A percentile compares a stretch with the other conserved stretches of the same genome.
Conservation (phyloP, 2,797 vertebrate genomes). For the Etheostoma perlongum region DNA sequence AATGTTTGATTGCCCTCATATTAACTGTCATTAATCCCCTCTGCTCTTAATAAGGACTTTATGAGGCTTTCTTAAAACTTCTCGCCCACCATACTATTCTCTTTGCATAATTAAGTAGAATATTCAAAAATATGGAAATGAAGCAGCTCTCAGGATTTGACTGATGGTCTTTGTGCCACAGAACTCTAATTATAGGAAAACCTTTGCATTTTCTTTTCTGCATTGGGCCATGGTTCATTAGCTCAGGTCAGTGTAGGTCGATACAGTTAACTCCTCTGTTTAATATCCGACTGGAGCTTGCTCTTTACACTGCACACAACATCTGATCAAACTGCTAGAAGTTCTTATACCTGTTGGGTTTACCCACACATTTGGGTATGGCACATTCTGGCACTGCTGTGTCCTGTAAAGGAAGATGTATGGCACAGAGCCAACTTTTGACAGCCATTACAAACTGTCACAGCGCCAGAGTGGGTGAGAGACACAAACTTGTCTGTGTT, state of each 20-base stretch:
- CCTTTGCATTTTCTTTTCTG: constrained; percentile 85
- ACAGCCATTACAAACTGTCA: constrained; percentile 81
- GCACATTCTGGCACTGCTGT: constrained; percentile 18
- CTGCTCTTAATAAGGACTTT: constrained; percentile 99
- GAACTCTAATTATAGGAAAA: constrained; percentile 93
- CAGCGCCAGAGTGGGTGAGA: constrained; percentile 74
- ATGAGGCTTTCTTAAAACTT: constrained; percentile 97
- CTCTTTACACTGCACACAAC: constrained; percentile 6
- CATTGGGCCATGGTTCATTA: constrained; percentile 67
- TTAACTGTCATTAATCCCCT: constrained; percentile 99
- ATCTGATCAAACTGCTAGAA: constrained; percentile 19
- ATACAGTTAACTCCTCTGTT: constrained; percentile 61
- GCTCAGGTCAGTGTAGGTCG: constrained; percentile 68
- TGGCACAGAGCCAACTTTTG: constrained; percentile 74
- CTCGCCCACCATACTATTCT: constrained; percentile 90
- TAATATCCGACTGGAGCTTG: constrained; percentile 34
- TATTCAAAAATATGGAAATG: constrained; percentile 99
- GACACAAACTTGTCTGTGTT: constrained; percentile 84
- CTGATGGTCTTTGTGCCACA: constrained; percentile 96
- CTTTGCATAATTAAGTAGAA: constrained; percentile 99
- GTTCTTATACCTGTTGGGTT: constrained; percentile 45
- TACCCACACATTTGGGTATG: constrained; percentile 15
- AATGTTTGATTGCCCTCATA: constrained; percentile 99
- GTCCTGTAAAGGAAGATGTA: constrained; percentile 68
- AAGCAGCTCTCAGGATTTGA: constrained; percentile 94